These are phyloP conservation scores for Hoplias malabaricus DNA, from an alignment of 2,113 vertebrate genomes.

Conservation along the genomic window DNA sequence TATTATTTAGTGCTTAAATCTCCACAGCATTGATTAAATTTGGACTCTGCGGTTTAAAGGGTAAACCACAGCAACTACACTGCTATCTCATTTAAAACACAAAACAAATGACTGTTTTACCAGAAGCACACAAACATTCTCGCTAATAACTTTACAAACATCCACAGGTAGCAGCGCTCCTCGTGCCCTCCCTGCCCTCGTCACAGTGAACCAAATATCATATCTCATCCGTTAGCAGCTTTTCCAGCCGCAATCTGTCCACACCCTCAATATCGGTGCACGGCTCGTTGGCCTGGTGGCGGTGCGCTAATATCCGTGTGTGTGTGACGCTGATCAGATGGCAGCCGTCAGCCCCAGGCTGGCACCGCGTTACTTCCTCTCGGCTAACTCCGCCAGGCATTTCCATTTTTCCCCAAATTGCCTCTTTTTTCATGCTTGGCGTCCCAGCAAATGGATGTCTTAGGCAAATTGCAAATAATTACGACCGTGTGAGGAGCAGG, in stretches of 20 bases:
- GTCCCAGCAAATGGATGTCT: constrained; percentile 99
- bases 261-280: constrained; percentile 54
- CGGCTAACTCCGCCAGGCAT: constrained; percentile 89
- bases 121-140: not conserved
- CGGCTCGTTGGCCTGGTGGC: constrained; percentile 74
- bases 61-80: no score
- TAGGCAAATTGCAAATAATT: constrained; percentile 99
- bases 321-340: constrained; percentile 85
- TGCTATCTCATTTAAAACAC: not conserved
- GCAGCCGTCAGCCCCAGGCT: constrained; percentile 86
- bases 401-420: constrained; percentile 99
- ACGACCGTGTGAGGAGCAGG: constrained; percentile 91
- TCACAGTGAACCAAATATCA: constrained; percentile 43
- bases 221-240: constrained; percentile 37
- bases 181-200: not conserved
- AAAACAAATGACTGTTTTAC: not conserved
- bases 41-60: not conserved
- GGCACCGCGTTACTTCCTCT: constrained; percentile 91
- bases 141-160: not conserved
- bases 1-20: no score
- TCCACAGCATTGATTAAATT: no score
- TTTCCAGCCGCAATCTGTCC: constrained; percentile 47
- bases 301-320: constrained; percentile 89
- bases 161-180: constrained; percentile 9
- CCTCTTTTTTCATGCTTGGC: constrained; percentile 99